A percentile compares a stretch with the other conserved stretches of the same genome.
phyloP scores from a whole-genome alignment of 2,797 vertebrate species.

The Eleutherodactylus coqui region DNA sequence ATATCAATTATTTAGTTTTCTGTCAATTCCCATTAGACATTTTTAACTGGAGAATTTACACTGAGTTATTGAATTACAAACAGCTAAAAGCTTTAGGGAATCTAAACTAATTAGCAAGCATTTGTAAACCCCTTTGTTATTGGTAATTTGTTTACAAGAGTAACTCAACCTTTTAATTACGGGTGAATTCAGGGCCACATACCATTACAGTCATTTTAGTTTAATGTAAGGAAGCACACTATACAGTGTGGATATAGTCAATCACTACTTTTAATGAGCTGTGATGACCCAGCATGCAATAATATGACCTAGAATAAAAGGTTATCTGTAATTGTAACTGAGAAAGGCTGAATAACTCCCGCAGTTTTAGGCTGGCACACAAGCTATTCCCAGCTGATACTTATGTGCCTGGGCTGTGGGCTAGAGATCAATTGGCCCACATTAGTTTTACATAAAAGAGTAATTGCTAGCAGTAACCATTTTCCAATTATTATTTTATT shows the following conservation, averaged over 20 bases:
- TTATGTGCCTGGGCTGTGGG: conserved; percentile 26
- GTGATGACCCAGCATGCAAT: conserved; percentile 58
- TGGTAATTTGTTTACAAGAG: conserved; percentile 86
- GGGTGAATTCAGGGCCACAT: conserved; percentile 66
- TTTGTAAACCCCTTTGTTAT: conserved; percentile 85
- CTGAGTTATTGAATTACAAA: conserved; percentile 82
- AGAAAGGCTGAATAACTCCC: conserved; percentile 48
- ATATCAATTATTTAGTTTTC: conserved; percentile 80
- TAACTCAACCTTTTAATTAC: conserved; percentile 83
- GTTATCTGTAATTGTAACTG: conserved; percentile 68
- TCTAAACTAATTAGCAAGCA: conserved; percentile 80
- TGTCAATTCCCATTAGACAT: conserved; percentile 79
- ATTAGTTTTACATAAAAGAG: conserved; percentile 47
- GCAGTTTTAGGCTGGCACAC: conserved; percentile 34
- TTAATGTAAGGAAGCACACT: conserved; percentile 61
- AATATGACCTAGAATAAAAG: conserved; percentile 67
- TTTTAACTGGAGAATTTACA: conserved; percentile 78
- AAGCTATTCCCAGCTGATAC: conserved; percentile 40
- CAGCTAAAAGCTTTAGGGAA: conserved; percentile 80
- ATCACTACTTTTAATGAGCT: conserved; percentile 70
- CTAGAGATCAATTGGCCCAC: conserved; percentile 47
- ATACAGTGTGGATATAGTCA: conserved; percentile 59
- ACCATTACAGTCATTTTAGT: conserved; percentile 59
- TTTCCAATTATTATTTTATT: conserved; percentile 25
- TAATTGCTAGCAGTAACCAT: conserved; percentile 40